Evolutionary conservation across 2,888 invertebrate genomes (phyloP), one percentile per base, ranked within the genome.

Genomic region (Drosophila buzzatii): DNA sequence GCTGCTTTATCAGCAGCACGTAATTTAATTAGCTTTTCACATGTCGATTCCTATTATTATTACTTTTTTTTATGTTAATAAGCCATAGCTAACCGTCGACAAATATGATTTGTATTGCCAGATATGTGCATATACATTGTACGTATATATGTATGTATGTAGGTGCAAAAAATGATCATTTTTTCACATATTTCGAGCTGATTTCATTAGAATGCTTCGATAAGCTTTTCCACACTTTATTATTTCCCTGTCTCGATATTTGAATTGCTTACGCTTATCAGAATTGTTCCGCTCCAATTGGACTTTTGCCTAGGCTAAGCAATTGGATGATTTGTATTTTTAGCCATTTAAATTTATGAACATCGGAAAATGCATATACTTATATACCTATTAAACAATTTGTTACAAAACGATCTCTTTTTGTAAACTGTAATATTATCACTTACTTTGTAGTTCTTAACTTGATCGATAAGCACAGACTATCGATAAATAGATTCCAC

Each of bases 261-360:
- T 60, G 57, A 39, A 42, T 23, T 18, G 44, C 27, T 59, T 16
- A 3, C 14, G 45, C 66, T 73, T 78, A 76, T 76, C 79, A 39
- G 42, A 51, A 37, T 20, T 10, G 41, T 62, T 58, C 23, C 20
- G 27, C 23, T 45, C 23, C 37, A 57, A 57, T 58, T 74, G 69
- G 42, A 35, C 31, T 47, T 59, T 39, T 42, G 39, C 23, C 44
- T 42, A 27, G 37, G 31, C 39, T 18, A 47, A 23, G 16, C 16
- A 42, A 10, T 23, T 33, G 16, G 39, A 58, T 42, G 52, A 20
- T 37, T 52, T 44, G 20, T 59, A 59, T 41, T 59, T 58, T 20
- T 44, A 51, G 47, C 20, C 31, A 39, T 39, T 59, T 39, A 52
- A 16, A 39, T 39, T 59, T 39, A 52, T n/a, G 23, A 53, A 23